Conservation (phyloP, 1,140 invertebrate species). For the Hycleus cichorii region DNA sequence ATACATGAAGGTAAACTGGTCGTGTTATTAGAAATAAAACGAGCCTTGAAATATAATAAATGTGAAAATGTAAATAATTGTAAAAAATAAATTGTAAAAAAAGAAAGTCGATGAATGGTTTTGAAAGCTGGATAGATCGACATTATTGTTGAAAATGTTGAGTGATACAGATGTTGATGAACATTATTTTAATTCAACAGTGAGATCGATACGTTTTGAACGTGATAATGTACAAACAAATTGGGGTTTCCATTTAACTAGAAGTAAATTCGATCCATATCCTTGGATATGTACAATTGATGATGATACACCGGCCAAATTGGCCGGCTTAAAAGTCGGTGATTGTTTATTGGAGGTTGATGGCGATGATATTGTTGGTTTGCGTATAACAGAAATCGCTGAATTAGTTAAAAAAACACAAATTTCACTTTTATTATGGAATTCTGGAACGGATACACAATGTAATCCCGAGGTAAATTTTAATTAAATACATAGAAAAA, state of each 20-base stretch:
- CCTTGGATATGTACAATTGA: slow-evolving; percentile 56
- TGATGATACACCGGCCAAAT: slow-evolving; percentile 42
- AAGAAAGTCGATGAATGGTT: slow-evolving; percentile 27
- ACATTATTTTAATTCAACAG: slow-evolving; percentile 28
- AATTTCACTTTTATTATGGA: slow-evolving; percentile 45
- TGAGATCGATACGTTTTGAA: slow-evolving; percentile 35
- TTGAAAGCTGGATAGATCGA: slow-evolving; percentile 24
- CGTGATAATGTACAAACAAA: slow-evolving; percentile 37
- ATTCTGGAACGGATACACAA: slow-evolving; percentile 40
- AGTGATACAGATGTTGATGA: slow-evolving; percentile 32
- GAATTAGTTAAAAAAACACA: slow-evolving; percentile 44
- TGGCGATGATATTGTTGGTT: slow-evolving; percentile 52
- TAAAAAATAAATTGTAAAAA: slow-evolving; percentile 9
- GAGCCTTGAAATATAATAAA: slow-evolving; percentile 25
- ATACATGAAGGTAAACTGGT: slow-evolving; percentile 21
- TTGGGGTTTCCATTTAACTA: slow-evolving; percentile 57
- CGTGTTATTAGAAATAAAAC: slow-evolving; percentile 10
- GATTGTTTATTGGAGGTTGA: slow-evolving; percentile 61
- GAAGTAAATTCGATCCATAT: slow-evolving; percentile 65
- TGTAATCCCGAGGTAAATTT: slow-evolving; percentile 43
- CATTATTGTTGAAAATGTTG: slow-evolving; percentile 20
- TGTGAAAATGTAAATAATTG: slow-evolving; percentile 32
- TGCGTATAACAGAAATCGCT: slow-evolving; percentile 51
- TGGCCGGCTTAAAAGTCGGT: slow-evolving; percentile 47
- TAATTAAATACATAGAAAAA: background rate